phyloP scores from a whole-genome alignment of 2,797 vertebrate genomes.

The Neosilurus hyrtlii region DNA sequence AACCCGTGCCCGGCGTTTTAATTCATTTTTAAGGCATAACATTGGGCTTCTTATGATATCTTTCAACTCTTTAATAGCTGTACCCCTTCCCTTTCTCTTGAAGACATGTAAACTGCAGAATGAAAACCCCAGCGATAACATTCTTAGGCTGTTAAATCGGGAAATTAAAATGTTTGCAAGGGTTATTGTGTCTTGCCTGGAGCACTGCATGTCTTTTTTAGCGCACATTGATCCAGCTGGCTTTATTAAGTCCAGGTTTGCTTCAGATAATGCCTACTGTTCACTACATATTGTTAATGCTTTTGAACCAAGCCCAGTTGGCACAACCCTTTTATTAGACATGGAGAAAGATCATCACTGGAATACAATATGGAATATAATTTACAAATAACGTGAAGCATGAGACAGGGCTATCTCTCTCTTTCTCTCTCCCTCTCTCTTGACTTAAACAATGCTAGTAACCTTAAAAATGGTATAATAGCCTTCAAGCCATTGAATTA shows the following conservation, averaged over 20 bases:
- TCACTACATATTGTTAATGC: slow-evolving; percentile 2
- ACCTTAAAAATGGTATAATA: background rate
- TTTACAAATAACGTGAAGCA: background rate
- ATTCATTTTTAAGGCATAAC: background rate
- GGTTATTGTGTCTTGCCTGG: slow-evolving; percentile 18
- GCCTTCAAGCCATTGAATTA: background rate
- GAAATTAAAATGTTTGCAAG: slow-evolving; percentile 21
- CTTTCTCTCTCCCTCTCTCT: background rate
- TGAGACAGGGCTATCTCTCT: background rate
- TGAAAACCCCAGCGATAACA: background rate
- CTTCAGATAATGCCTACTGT: slow-evolving; percentile 1
- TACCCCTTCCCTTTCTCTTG: background rate
- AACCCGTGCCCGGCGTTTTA: background rate
- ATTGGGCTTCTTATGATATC: background rate
- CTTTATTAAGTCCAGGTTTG: slow-evolving; percentile 17
- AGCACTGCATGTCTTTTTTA: slow-evolving; percentile 16
- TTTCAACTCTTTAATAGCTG: slow-evolving; percentile 10
- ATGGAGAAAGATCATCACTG: background rate
- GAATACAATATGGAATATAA: background rate
- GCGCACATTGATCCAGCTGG: slow-evolving; percentile 29
- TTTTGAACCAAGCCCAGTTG: background rate
- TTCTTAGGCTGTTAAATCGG: background rate
- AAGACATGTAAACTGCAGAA: background rate
- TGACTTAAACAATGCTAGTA: too few relatives aligned
- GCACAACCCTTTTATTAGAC: slow-evolving; percentile 1